Base-by-base conservation (phyloP, 2,888 invertebrate species). In the Diplolepis rosae region DNA sequence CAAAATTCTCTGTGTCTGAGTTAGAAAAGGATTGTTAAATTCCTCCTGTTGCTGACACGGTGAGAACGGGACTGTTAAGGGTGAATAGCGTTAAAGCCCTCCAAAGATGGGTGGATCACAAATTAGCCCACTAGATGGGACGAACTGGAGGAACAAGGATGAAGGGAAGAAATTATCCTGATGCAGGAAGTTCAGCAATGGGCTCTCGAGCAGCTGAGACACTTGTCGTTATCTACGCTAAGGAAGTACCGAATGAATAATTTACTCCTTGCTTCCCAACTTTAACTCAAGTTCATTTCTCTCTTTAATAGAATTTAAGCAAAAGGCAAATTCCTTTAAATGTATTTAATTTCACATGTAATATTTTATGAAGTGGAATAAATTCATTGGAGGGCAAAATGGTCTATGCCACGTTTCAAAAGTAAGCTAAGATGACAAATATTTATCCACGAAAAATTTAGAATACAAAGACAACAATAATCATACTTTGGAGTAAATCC, bases 31-130 rank as follows among this genome's bases (percentile, higher is more conserved):
- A 35, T 24, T n/a, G 24, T 39, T 6, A 9, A 13, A n/a, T 39
- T 24, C 24, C 11, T 39, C 1, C 11, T 24, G 24, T 39, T 24
- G 39, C 35, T 32, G n/a, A 7, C 13, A 4, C 6, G 35, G 7
- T 39, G 6, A 52, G n/a, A 52, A n/a, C 7, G 7, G 5, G 7
- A 39, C n/a, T 61, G 22, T 61, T 39, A 24, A 61, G 61, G 24
- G 61, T 24, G 18, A 35, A 39, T 39, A 24, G 11, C 39, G 24
- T 61, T 22, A 61, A 61, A 61, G 61, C 61, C 7, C 24, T 13
- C 13, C 35, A 39, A 22, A 61, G n/a, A 61, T 35, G 61, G 61
- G 61, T 61, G 24, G 61, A 61, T 39, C 61, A 39, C 61, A 61
- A 61, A 61, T 61, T 39, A 61, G 39, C 35, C 32, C 39, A 39